phyloP scores from a whole-genome alignment of 2,113 vertebrate genomes.

The Hemibagrus wyckioides region DNA sequence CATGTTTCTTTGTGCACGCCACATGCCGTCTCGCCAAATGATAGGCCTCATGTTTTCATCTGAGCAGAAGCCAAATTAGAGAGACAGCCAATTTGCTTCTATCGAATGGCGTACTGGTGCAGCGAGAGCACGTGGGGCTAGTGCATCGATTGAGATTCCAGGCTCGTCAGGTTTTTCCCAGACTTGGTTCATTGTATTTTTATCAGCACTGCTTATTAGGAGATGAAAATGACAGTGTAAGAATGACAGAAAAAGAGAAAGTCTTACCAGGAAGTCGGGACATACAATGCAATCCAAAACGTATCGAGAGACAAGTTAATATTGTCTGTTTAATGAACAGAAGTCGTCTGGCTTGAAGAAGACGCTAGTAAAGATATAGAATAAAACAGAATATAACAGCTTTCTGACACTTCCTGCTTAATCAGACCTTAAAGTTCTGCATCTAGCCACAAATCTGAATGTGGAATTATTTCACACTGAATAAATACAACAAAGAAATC shows the following conservation, averaged over 20 bases:
- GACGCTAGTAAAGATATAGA: background rate
- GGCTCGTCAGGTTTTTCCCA: conserved; percentile 27
- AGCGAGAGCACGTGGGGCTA: conserved; percentile 24
- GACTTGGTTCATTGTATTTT: conserved; percentile 38
- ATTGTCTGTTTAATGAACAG: background rate
- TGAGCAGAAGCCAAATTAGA: conserved; percentile 51
- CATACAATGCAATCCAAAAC: background rate
- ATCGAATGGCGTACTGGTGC: conserved; percentile 10
- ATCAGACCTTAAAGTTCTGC: background rate
- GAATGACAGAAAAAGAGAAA: conserved; percentile 9
- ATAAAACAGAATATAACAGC: background rate
- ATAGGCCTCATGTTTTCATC: conserved; percentile 41
- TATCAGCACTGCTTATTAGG: conserved; percentile 48
- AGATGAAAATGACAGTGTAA: conserved; percentile 15
- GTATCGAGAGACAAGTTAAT: background rate
- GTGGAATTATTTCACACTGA: background rate
- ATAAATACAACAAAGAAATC: background rate
- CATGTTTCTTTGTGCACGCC: conserved; percentile 29
- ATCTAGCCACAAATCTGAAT: background rate
- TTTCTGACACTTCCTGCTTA: background rate
- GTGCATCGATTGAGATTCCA: conserved; percentile 41
- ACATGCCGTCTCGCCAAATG: conserved; percentile 27
- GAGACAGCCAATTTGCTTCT: conserved; percentile 43
- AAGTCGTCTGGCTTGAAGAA: background rate
- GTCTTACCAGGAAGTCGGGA: background rate